Evolutionary conservation across 2,797 vertebrate species (phyloP).

Genomic region (Brotula barbata): DNA sequence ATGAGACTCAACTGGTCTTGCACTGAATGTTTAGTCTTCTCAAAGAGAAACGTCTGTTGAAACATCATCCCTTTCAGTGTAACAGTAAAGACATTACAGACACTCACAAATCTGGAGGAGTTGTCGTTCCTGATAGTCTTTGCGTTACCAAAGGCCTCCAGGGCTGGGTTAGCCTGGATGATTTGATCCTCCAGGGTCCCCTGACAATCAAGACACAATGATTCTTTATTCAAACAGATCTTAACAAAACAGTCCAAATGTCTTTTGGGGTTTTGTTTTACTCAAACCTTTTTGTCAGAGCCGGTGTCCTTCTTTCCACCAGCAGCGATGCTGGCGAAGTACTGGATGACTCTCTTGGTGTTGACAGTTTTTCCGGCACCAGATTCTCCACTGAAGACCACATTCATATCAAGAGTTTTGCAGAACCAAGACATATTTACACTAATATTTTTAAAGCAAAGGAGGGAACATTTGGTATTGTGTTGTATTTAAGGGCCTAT

Average conservation of each 20-base stretch:
- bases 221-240: background rate
- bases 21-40: no score
- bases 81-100: background rate
- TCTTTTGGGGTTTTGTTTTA: no score
- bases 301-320: conserved; percentile 82
- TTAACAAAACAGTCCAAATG: background rate
- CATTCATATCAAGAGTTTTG: no score
- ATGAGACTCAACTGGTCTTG: background rate
- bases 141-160: conserved; percentile 89
- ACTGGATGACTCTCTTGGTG: conserved; percentile 92
- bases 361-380: conserved; percentile 93
- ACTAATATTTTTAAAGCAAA: no score
- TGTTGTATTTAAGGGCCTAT: no score
- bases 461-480: no score
- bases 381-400: conserved; percentile 89
- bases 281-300: conserved; percentile 80
- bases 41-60: no score
- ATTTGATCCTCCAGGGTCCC: conserved; percentile 91
- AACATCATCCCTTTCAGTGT: no score
- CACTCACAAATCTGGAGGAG: conserved; percentile 88
- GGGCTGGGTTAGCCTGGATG: conserved; percentile 88
- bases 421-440: no score
- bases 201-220: conserved; percentile 37
- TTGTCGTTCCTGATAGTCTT: conserved; percentile 91
- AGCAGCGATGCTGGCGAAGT: conserved; percentile 89